A percentile compares a stretch with the other conserved stretches of the same genome.
phyloP scores from a whole-genome alignment of 2,113 vertebrate species.

The Acanthisitta chloris region DNA sequence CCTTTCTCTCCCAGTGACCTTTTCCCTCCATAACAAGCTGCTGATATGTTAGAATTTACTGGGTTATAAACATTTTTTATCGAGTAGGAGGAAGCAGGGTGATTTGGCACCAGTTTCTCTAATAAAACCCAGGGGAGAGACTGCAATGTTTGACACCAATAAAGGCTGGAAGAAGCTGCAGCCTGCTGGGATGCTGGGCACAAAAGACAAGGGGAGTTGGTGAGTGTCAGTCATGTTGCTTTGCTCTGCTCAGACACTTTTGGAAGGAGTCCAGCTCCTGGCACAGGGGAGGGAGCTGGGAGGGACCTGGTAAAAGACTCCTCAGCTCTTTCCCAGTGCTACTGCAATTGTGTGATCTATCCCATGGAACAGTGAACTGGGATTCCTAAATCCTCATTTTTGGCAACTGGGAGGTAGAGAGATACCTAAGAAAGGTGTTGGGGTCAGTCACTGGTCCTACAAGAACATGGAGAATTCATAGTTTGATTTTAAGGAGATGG shows the following conservation, averaged over 20 bases:
- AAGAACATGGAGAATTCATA: neutral
- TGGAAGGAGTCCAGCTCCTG: constrained; percentile 21
- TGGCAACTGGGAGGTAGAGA: neutral
- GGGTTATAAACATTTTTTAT: constrained; percentile 74
- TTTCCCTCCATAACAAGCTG: constrained; percentile 71
- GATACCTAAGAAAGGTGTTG: neutral
- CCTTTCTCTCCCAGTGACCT: constrained; percentile 46
- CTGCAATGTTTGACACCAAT: constrained; percentile 54
- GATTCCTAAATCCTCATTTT: neutral
- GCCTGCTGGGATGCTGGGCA: constrained; percentile 16
- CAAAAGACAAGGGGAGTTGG: neutral
- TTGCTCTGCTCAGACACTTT: neutral
- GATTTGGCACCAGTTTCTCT: constrained; percentile 57
- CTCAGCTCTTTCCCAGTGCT: neutral
- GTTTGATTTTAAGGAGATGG: neutral
- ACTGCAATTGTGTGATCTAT: neutral
- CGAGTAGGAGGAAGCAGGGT: constrained; percentile 52
- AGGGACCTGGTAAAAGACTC: neutral
- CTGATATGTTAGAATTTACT: constrained; percentile 75
- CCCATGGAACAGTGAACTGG: neutral
- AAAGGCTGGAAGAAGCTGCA: constrained; percentile 40
- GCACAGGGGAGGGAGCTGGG: neutral
- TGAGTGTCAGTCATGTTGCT: neutral
- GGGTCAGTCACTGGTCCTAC: neutral
- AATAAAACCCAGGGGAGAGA: constrained; percentile 54